Base-by-base conservation (phyloP, 2,113 vertebrate genomes). In the Atherinomorus stipes region DNA sequence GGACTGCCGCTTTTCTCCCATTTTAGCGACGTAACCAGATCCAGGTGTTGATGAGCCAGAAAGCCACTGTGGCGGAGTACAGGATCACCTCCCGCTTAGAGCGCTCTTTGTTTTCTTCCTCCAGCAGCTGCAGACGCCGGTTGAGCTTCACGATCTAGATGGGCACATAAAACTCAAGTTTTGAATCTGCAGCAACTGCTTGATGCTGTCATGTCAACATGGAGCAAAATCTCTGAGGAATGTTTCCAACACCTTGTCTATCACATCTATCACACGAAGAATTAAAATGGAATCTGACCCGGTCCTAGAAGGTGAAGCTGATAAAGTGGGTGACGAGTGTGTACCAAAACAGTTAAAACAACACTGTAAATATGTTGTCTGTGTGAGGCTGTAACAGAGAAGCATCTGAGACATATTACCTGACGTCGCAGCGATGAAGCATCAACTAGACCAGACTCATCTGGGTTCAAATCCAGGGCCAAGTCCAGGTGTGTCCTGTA, bases 41-140 rank as follows among this genome's bases (percentile, higher is more conserved):
- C 97, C 97, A 99, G 81, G 96, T 96, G 65, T 98, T 99, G 65
- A 98, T 93, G 45, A 99, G 94, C 96, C 97, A 98, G 91, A 98
- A 98, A 0, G 96, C 96, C 78, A 97, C 95, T 1, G 96, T 98
- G 51, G 98, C 96, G 10, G 97, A 98, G 69, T 99, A 98, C 92
- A 98, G 94, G 85, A 97, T 91, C 94, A 96, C 96, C 81, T 99
- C 97, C 77, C 97, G 93, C 85, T 94, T 97, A 28, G 95, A 94
- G 9, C 97, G 95, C 44, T 98, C 97, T 88, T 97, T 97, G 91
- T 97, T 98, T 88, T 98, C 97, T 77, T 97, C 96, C 87, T 99
- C 97, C 78, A 99, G 94, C 68, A 97, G 94, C 53, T 98, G 97
- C 2, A 99, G 95, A 18, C 97, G 95, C 15, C 97, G 95, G 85